Base-by-base conservation (phyloP, 2,888 invertebrate genomes). In the Strigamia maritima region DNA sequence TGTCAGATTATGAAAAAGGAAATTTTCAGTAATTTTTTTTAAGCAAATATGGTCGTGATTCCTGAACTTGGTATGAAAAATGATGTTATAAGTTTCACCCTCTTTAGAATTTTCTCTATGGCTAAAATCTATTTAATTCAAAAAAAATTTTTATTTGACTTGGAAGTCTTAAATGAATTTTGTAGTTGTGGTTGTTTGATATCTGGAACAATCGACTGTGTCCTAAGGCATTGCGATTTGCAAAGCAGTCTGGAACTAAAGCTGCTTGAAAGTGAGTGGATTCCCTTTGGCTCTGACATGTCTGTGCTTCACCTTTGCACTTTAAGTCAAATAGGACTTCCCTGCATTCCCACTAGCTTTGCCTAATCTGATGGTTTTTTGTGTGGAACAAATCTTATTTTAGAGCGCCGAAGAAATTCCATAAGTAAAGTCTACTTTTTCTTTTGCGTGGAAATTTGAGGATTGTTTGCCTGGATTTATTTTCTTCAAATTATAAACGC, bases 211-310 rank as follows among this genome's bases (percentile, higher is more conserved):
- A 65, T 65, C 65, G 65, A 65, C 65, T 28, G 2, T 65, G 26
- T 22, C 65, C 24, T 24, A 65, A 16, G 65, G 65, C 65, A 26
- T 24, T 12, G 65, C 65, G 65, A 65, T 65, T 65, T 65, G 65
- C 65, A 65, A 60, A 65, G 65, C 65, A 65, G 60, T 16, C 14
- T 65, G 14, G 28, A 65, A 26, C 2, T 16, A 26, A 65, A 65
- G 65, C 65, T 65, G 65, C 65, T 65, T 65, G 65, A 8, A 65
- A 28, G 65, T 65, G 65, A 65, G 7, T 65, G 65, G 26, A 65
- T 65, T 65, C 65, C 65, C 65, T 65, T 65, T 65, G 65, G 65
- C 65, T 26, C 14, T 65, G 65, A 65, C 65, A 65, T 65, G 65
- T 14, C 24, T 26, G 10, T 16, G 65, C 24, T 26, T 65, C 65